A percentile compares a stretch with the other conserved stretches of the same genome.
phyloP scores from a whole-genome alignment of 1,140 invertebrate genomes.

The Psix sp. region DNA sequence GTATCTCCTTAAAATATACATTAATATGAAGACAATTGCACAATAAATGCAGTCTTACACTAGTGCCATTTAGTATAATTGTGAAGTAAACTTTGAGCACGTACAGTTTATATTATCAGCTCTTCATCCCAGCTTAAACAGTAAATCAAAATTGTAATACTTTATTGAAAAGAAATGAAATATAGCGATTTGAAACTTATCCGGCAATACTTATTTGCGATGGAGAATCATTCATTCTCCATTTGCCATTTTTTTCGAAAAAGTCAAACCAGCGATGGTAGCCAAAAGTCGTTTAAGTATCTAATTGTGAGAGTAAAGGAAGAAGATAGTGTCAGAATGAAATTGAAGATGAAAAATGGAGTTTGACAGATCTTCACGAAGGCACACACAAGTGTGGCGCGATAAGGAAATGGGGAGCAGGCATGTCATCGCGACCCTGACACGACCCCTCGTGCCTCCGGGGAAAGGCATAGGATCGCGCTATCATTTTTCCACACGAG shows the following conservation, averaged over 20 bases:
- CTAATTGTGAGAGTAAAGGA: constrained; percentile 33
- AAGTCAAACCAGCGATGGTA: background rate
- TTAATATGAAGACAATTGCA: no score
- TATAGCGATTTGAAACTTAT: no score
- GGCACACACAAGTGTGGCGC: constrained; percentile 69
- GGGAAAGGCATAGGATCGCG: constrained; percentile 63
- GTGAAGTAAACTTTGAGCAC: no score
- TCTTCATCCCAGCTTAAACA: no score
- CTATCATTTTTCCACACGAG: constrained; percentile 76
- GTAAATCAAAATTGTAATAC: no score
- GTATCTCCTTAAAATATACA: no score
- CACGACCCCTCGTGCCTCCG: constrained; percentile 36
- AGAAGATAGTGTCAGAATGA: constrained; percentile 31
- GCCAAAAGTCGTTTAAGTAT: constrained; percentile 12
- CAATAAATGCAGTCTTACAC: no score
- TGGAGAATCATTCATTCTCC: no score
- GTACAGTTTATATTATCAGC: no score
- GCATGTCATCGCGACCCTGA: constrained; percentile 24
- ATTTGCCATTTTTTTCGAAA: background rate
- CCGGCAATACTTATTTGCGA: no score
- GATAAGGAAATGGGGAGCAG: constrained; percentile 68
- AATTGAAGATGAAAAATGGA: constrained; percentile 56
- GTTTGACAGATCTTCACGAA: constrained; percentile 74
- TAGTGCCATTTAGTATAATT: no score
- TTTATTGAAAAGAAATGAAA: no score